Evolutionary conservation across 2,888 invertebrate genomes (phyloP).

Genomic region (Leptogaster cylindrica): DNA sequence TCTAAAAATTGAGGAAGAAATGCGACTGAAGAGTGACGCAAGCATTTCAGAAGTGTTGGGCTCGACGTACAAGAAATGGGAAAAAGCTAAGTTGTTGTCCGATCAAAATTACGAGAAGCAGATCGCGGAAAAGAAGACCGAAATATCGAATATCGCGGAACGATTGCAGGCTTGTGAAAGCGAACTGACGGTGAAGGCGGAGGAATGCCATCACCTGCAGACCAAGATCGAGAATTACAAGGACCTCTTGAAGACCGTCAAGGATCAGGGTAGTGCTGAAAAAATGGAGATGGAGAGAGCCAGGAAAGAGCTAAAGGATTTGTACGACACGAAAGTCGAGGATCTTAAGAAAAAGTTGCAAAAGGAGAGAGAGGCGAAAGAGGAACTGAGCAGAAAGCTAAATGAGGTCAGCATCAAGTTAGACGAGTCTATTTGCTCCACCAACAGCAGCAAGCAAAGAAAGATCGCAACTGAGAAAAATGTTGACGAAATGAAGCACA

Average conservation of each 20-base stretch:
- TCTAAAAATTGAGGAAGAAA: slow-evolving; percentile 61
- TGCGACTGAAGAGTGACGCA: slow-evolving; percentile 60
- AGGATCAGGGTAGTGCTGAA: slow-evolving; percentile 56
- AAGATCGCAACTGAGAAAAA: slow-evolving; percentile 56
- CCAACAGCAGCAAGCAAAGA: slow-evolving; percentile 56
- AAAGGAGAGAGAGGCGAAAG: slow-evolving; percentile 62
- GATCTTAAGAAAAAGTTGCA: slow-evolving; percentile 62
- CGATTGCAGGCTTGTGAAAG: slow-evolving; percentile 62
- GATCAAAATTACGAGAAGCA: slow-evolving; percentile 65
- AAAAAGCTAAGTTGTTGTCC: slow-evolving; percentile 63
- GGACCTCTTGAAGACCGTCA: slow-evolving; percentile 57
- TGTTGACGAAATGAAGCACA: slow-evolving; percentile 56
- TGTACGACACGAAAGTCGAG: slow-evolving; percentile 60
- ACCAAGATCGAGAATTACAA: slow-evolving; percentile 59
- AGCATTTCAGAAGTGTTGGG: slow-evolving; percentile 64
- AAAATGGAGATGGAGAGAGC: slow-evolving; percentile 58
- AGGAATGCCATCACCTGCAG: slow-evolving; percentile 57
- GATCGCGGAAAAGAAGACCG: slow-evolving; percentile 61
- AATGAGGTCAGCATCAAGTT: slow-evolving; percentile 57
- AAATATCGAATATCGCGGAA: slow-evolving; percentile 57
- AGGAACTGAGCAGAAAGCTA: slow-evolving; percentile 57
- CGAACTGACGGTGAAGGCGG: slow-evolving; percentile 60
- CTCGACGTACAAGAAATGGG: slow-evolving; percentile 63
- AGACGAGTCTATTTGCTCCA: slow-evolving; percentile 55
- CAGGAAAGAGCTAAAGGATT: slow-evolving; percentile 58